Evolutionary conservation across 2,888 invertebrate genomes (phyloP).

Genomic region (Drosophila koepferae): DNA sequence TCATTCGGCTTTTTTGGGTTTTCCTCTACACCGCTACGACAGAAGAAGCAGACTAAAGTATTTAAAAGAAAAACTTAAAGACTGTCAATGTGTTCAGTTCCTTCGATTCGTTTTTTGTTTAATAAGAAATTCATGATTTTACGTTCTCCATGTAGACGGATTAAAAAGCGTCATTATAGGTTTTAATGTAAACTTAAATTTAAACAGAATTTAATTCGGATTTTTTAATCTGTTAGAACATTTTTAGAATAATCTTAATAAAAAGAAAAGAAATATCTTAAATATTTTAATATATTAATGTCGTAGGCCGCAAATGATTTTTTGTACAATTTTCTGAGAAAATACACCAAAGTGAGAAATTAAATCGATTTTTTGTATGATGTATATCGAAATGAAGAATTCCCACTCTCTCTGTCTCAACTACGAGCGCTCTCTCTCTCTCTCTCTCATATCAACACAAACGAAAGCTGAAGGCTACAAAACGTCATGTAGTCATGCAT

Average conservation of each 20-base stretch:
- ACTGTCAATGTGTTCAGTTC: slow-evolving; percentile 18
- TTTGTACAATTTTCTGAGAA: no score
- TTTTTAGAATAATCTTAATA: background rate
- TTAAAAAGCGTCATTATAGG: background rate
- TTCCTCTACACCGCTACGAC: background rate
- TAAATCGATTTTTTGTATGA: background rate
- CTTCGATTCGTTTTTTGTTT: slow-evolving; percentile 5
- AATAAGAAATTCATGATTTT: no score
- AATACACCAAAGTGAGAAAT: no score
- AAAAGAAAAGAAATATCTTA: background rate
- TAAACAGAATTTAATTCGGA: background rate
- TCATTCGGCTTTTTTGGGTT: background rate
- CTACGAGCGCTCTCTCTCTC: background rate
- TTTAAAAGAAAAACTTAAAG: background rate
- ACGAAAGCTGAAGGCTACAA: slow-evolving; percentile 41
- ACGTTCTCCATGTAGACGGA: no score
- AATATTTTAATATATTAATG: background rate
- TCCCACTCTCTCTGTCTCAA: background rate
- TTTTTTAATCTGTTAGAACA: background rate
- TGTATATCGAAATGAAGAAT: background rate
- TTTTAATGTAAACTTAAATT: background rate
- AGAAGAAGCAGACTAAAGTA: no score
- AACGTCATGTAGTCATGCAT: slow-evolving; percentile 14
- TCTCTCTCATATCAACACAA: slow-evolving; percentile 74
- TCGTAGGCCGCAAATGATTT: no score